Percentiles rank a stretch among this genome's conserved stretches.
Evolutionary conservation across 2,888 invertebrate genomes (phyloP).

Genomic region (Chrysina gloriosa): DNA sequence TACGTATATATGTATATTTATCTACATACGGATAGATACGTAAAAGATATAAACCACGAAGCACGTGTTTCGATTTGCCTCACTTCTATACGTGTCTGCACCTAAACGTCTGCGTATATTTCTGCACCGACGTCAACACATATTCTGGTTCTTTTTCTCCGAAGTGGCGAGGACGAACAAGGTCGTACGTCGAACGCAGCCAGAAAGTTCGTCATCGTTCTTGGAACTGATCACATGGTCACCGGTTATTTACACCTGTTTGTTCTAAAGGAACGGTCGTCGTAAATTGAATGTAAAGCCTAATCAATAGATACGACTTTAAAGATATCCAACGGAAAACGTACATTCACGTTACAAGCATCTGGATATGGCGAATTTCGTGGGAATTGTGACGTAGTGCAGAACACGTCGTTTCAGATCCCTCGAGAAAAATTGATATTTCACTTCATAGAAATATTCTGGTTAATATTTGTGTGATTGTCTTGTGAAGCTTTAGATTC

Average conservation of each 20-base stretch:
- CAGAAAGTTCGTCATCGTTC: conserved; percentile 26
- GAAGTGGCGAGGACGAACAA: conserved; percentile 29
- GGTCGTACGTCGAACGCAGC: conserved; percentile 20
- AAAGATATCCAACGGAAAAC: too few relatives aligned
- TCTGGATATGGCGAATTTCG: too few relatives aligned
- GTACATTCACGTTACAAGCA: too few relatives aligned
- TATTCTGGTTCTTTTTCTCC: conserved; percentile 19
- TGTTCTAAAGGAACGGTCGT: background rate
- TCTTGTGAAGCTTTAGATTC: too few relatives aligned
- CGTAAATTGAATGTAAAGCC: background rate
- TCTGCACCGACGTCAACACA: conserved; percentile 20
- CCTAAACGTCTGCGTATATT: background rate
- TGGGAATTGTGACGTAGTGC: too few relatives aligned
- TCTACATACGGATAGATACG: background rate
- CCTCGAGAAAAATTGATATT: too few relatives aligned
- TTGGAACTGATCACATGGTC: conserved; percentile 11
- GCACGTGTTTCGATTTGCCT: conserved; percentile 31
- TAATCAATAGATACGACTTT: too few relatives aligned
- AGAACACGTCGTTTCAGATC: too few relatives aligned
- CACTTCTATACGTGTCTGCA: background rate
- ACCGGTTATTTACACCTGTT: conserved; percentile 29
- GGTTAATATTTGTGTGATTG: too few relatives aligned
- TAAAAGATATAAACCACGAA: background rate
- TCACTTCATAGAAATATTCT: too few relatives aligned
- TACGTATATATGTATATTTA: background rate